Conservation (phyloP, 2,888 invertebrate species). For the Leistus spinibarbis region DNA sequence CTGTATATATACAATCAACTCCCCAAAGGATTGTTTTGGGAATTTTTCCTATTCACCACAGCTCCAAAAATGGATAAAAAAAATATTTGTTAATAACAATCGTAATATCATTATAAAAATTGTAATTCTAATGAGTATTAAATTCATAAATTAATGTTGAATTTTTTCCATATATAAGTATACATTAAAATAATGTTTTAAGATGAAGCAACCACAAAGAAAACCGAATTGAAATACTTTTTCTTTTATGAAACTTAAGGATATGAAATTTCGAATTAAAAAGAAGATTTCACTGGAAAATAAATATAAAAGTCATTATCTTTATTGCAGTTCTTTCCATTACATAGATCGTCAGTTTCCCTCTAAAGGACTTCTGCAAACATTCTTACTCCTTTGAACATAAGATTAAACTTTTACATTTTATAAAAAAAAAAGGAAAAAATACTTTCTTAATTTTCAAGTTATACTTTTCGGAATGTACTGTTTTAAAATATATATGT, state of each 20-base stretch:
- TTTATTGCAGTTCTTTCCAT: conserved; percentile 17
- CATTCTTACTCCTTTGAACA: conserved; percentile 7
- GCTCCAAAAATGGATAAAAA: too few species aligned
- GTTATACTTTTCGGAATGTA: not conserved
- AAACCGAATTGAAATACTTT: not conserved
- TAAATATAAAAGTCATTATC: conserved; percentile 29
- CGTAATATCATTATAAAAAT: too few species aligned
- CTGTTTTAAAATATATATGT: not conserved
- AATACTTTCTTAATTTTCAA: not conserved
- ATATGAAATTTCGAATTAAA: conserved; percentile 24
- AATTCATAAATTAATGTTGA: too few species aligned
- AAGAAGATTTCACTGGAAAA: conserved; percentile 8
- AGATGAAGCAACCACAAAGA: not conserved
- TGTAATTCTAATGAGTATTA: too few species aligned
- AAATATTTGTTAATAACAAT: too few species aligned
- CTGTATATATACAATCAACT: too few species aligned
- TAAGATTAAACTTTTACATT: conserved; percentile 11
- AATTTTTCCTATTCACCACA: too few species aligned
- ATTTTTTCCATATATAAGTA: too few species aligned
- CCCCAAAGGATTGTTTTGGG: too few species aligned
- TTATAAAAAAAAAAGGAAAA: conserved; percentile 10
- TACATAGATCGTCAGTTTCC: not conserved
- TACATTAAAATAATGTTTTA: too few species aligned
- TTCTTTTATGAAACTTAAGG: not conserved
- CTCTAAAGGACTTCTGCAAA: not conserved